Base-by-base conservation (phyloP, 2,888 invertebrate species). In the Aradus depressus region DNA sequence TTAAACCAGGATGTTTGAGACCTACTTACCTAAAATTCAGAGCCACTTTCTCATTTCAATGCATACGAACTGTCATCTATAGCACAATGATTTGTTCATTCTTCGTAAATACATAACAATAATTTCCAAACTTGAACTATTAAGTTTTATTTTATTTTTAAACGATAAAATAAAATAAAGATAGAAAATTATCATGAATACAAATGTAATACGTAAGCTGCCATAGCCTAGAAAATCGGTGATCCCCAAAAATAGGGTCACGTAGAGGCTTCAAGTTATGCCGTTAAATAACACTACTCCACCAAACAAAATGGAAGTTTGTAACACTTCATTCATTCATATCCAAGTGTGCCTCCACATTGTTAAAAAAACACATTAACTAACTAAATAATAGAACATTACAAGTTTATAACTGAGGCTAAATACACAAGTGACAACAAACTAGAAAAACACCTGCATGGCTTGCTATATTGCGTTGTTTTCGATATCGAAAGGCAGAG, bases 201-300 rank as follows among this genome's bases (percentile, higher is more conserved):
- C 25, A 39, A 22, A 26, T 25, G 48, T 37, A 31, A 42, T 37
- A 55, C 38, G 54, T 53, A 45, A 48, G 54, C 53, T 54, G 55
- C 51, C 54, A 54, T 58, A 54, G 56, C 58, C 56, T 59, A 59
- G 56, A 58, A 58, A 57, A 58, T 54, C 59, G 57, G 57, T 57
- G 55, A 56, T 58, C 59, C 58, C 59, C 58, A 55, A 58, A 59
- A 60, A 60, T 60, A 58, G 59, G 59, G 59, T 60, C 59, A 60
- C 50, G 50, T 44, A 55, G 47, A 45, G 50, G n/a, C 51, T 49
- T 48, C 18, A 48, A 48, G 48, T 48, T 48, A 48, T 48, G 41
- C 39, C 48, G 39, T 41, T 39, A 41, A 38, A 48, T 32, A 48
- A 21, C 48, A 41, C 48, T 23, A 45, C 23, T 45, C 35, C 23